Evolutionary conservation across 2,888 invertebrate species (phyloP).

Genomic region (Aproaerema taeniolella): DNA sequence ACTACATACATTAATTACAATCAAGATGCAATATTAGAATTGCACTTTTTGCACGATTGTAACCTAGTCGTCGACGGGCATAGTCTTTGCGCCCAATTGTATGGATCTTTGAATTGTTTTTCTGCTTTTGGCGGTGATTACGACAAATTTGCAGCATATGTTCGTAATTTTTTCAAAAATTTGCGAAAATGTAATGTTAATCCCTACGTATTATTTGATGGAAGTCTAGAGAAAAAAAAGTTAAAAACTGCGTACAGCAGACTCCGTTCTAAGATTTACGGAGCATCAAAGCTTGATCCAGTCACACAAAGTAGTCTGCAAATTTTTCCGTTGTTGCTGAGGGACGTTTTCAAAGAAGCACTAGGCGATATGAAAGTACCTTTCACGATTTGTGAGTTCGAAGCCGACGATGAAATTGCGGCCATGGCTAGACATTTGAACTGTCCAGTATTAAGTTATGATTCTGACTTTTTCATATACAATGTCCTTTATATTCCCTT

Average conservation of each 20-base stretch:
- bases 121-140: slow-evolving; percentile 93
- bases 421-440: slow-evolving; percentile 85
- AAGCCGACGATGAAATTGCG: slow-evolving; percentile 94
- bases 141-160: slow-evolving; percentile 82
- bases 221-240: slow-evolving; percentile 85
- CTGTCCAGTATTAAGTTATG: slow-evolving; percentile 93
- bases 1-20: slow-evolving; percentile 86
- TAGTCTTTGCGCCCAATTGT: slow-evolving; percentile 84
- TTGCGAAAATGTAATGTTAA: slow-evolving; percentile 83
- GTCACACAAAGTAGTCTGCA: slow-evolving; percentile 70
- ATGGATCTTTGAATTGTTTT: slow-evolving; percentile 77
- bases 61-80: slow-evolving; percentile 89
- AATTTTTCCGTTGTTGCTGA: slow-evolving; percentile 86
- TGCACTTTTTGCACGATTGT: slow-evolving; percentile 80
- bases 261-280: slow-evolving; percentile 76
- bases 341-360: slow-evolving; percentile 85
- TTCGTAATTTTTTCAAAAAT: slow-evolving; percentile 82
- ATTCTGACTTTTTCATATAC: slow-evolving; percentile 96
- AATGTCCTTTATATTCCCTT: slow-evolving; percentile 90
- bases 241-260: slow-evolving; percentile 80
- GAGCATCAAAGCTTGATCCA: slow-evolving; percentile 75
- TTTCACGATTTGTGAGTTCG: slow-evolving; percentile 87
- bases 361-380: slow-evolving; percentile 80
- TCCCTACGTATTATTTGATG: slow-evolving; percentile 88
- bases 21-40: slow-evolving; percentile 80